phyloP scores from a whole-genome alignment of 2,888 invertebrate genomes.

The Strigamia crassipes region DNA sequence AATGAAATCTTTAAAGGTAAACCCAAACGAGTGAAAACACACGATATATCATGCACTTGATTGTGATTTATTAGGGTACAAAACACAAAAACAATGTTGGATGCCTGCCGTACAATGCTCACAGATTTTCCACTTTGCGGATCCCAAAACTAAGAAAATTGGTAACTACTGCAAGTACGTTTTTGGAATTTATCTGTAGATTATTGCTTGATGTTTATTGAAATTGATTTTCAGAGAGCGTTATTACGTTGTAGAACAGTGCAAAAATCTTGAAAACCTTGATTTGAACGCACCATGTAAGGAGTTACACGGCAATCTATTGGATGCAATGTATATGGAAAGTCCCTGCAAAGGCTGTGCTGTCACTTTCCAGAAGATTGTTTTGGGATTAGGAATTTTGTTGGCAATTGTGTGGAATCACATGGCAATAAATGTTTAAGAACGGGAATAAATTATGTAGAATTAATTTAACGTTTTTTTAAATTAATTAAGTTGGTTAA shows the following conservation, averaged over 20 bases:
- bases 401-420: neutral
- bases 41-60: too few relatives aligned
- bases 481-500: too few relatives aligned
- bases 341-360: neutral
- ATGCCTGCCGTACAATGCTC: neutral
- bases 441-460: neutral
- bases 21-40: neutral
- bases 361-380: neutral
- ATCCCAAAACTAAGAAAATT: neutral
- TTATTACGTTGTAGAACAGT: neutral
- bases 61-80: neutral
- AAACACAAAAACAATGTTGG: neutral
- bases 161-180: neutral
- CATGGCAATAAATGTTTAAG: neutral
- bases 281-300: neutral
- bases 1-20: neutral
- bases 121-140: neutral
- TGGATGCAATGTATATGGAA: neutral
- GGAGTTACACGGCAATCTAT: neutral
- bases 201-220: neutral
- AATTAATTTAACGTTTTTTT: neutral
- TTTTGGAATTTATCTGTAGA: neutral
- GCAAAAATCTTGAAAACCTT: neutral
- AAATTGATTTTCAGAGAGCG: neutral
- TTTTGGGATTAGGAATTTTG: neutral